phyloP scores from a whole-genome alignment of 2,113 vertebrate genomes.

The Cyprichromis sp. region DNA sequence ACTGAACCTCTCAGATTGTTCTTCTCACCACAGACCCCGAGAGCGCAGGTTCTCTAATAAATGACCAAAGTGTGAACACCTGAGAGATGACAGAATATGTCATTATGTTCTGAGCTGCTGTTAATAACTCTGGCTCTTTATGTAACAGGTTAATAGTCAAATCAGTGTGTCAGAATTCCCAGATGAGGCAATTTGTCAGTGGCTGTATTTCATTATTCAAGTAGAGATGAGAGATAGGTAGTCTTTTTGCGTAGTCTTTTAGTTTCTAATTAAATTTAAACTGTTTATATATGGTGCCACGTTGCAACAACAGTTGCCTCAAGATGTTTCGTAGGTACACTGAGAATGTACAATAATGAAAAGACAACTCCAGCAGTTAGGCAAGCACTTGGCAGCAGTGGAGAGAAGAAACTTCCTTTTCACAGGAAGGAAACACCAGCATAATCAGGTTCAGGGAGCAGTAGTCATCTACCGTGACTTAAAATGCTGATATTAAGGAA shows the following conservation, averaged over 20 bases:
- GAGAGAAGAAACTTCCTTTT: background rate
- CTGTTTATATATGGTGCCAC: background rate
- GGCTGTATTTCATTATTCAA: background rate
- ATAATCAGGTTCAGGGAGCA: background rate
- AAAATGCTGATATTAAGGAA: background rate
- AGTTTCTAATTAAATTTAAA: background rate
- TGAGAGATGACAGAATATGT: conserved; percentile 23
- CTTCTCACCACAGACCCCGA: conserved; percentile 16
- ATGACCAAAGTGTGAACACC: conserved; percentile 3
- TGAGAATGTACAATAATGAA: background rate
- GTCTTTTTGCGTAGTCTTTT: background rate
- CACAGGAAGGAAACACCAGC: background rate
- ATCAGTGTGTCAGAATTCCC: conserved; percentile 1
- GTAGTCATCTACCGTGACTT: background rate
- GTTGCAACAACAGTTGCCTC: background rate
- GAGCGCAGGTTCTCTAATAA: conserved; percentile 27
- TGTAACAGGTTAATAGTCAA: conserved; percentile 43
- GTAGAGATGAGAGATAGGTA: background rate
- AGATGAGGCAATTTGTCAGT: background rate
- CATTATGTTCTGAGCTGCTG: conserved; percentile 22
- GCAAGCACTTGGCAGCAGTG: background rate
- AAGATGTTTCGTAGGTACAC: background rate
- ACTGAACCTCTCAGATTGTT: conserved; percentile 50
- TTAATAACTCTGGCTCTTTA: conserved; percentile 23
- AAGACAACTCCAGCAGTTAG: background rate